Base-by-base conservation (phyloP, 2,797 vertebrate genomes). In the Meda fulgida region DNA sequence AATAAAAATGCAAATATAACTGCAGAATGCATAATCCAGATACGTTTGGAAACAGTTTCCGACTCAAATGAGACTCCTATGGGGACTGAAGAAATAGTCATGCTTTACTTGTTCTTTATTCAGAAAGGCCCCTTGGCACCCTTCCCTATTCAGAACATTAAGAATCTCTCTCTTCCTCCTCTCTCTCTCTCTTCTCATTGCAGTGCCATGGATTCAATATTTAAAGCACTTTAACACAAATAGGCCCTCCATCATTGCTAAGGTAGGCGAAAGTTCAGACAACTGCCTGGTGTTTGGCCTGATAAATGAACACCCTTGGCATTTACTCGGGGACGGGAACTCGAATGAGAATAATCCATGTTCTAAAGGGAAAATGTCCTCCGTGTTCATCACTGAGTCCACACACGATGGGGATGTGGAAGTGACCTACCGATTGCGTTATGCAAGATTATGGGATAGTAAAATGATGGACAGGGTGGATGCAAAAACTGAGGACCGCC, bases 221-320 rank as follows among this genome's bases (percentile, higher is more conserved):
- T 77, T 84, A 84, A 84, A 84, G 82, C 73, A 67, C 60, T 84
- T 84, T 65, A 67, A 77, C 82, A 76, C 73, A 70, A 69, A 78
- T 43, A 84, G 73, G 36, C 73, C 48, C 63, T 84, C 65, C 73
- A 78, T 78, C 73, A 77, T 69, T 51, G 36, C 82, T 55, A 31
- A 84, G 60, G 73, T 78, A 69, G 82, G 72, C 26, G 48, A 78
- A 69, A 70, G 82, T 70, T 84, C 82, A 84, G 82, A 78, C 63
- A 69, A 84, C 73, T 78, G 82, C 72, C 81, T 77, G 72, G 72
- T 84, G 72, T 84, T 77, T 84, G 73, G 60, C 16, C 82, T 84
- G 82, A 84, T 77, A 77, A 77, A 76, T 84, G 72, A 84, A 76
- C 60, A 67, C 31, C 43, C 72, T 36, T 83, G 71, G 43, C 72